Conservation (phyloP, 2,888 invertebrate species). For the Tanytarsus gracilentus region DNA sequence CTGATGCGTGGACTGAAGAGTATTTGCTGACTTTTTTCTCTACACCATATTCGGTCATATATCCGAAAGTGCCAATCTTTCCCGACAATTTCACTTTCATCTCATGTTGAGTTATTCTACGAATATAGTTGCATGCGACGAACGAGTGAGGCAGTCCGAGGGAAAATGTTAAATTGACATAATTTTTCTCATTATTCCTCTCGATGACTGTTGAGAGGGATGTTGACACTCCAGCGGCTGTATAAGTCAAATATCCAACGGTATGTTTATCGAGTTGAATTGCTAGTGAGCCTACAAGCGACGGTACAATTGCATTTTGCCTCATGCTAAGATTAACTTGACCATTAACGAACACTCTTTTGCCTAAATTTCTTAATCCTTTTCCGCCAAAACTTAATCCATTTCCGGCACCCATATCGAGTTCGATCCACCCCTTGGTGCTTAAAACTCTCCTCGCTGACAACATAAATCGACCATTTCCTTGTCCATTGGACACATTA, state of each 20-base stretch:
- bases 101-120: conserved; percentile 70
- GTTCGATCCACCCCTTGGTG: conserved; percentile 80
- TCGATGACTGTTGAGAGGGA: conserved; percentile 75
- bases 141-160: conserved; percentile 76
- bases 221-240: conserved; percentile 57
- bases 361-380: conserved; percentile 65
- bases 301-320: conserved; percentile 65
- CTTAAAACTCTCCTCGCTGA: conserved; percentile 62
- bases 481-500: conserved; percentile 80
- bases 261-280: conserved; percentile 80
- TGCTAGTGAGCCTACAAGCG: conserved; percentile 68
- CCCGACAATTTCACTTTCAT: conserved; percentile 65
- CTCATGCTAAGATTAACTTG: conserved; percentile 68
- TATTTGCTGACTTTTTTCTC: conserved; percentile 89
- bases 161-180: conserved; percentile 62
- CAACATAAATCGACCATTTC: conserved; percentile 65
- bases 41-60: conserved; percentile 78
- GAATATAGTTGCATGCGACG: conserved; percentile 63
- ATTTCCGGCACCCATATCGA: conserved; percentile 76
- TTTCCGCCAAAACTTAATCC: conserved; percentile 71
- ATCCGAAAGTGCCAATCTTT: conserved; percentile 79
- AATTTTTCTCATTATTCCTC: conserved; percentile 61
- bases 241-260: conserved; percentile 79
- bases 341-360: conserved; percentile 66
- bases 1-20: conserved; percentile 75